These are phyloP conservation scores for Hapalemur alaotrensis DNA, from an alignment of 2,797 vertebrate genomes.

Conservation along the genomic window DNA sequence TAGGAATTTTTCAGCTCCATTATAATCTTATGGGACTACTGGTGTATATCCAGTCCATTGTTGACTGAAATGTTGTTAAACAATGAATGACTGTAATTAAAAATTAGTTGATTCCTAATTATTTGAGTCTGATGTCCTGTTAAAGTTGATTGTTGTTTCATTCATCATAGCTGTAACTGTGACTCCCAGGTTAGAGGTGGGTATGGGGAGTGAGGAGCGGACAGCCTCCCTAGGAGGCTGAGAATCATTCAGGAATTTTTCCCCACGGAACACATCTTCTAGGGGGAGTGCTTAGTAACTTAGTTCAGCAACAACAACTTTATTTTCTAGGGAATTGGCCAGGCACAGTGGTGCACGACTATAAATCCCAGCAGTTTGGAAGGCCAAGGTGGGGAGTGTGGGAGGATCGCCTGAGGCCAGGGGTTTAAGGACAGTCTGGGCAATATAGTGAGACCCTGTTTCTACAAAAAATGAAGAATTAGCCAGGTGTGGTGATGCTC, in stretches of 20 bases:
- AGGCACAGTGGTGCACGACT: not conserved
- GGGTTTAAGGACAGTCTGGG: not conserved
- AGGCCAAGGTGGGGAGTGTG: not conserved
- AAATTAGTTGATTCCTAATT: not conserved
- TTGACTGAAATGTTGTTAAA: not conserved
- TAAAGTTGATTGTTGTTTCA: not conserved
- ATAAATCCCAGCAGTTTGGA: not conserved
- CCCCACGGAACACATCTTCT: not conserved
- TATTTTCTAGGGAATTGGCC: not conserved
- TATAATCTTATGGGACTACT: not conserved
- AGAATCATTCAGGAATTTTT: not conserved
- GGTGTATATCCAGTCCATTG: not conserved
- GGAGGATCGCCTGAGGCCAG: not conserved
- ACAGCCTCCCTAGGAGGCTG: not conserved
- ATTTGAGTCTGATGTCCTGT: not conserved
- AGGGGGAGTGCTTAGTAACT: not conserved
- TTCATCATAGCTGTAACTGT: not conserved
- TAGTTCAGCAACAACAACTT: not conserved
- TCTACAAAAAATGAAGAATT: not conserved
- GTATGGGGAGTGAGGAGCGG: not conserved
- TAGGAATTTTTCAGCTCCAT: not conserved
- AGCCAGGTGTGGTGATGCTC: no score
- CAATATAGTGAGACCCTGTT: not conserved
- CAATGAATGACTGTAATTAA: not conserved
- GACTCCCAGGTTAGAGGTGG: not conserved